Evolutionary conservation across 2,888 invertebrate species (phyloP), one percentile per base, ranked within the genome.

Genomic region (Callimorpha dominula): DNA sequence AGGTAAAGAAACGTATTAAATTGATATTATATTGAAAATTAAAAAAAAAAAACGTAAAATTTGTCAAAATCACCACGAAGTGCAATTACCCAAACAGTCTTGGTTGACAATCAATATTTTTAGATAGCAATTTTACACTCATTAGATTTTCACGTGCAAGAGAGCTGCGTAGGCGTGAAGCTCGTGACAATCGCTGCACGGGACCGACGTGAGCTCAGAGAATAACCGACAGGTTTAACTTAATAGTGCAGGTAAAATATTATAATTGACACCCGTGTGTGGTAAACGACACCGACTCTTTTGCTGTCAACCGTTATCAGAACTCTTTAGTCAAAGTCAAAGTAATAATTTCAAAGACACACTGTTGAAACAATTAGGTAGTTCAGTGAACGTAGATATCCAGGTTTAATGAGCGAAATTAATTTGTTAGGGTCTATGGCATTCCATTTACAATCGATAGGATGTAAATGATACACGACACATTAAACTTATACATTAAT

Each of bases 121-220:
- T 67, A 42, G 54, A 52, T 67, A 67, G 4, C 7, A 52, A 52
- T 66, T 66, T 66, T 52, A 52, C 52, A 66, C 52, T 42, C 42
- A 42, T 52, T 52, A 68, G 42, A 71, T 77, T 68, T 68, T 43
- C 73, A 57, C 52, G 42, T 71, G 65, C 66, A 46, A 31, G 66
- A 72, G 50, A 67, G 43, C 60, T 49, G 68, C 60, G 68, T 31
- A 50, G 57, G 65, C 40, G 65, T 75, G 67, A 72, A 69, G 52
- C 68, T 43, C 68, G 68, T 68, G 54, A 46, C 54, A 57, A 57
- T 43, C 8, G 20, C 43, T 68, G 46, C 68, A 68, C 12, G 68
- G 43, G 43, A 57, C 68, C 57, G 6, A 17, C 50, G 40, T 4
- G 43, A 57, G n/a, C 52, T 67, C 17, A n/a, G 52, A 42, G 17